phyloP scores from a whole-genome alignment of 2,797 vertebrate species.

The Melanotaenia nigrans region DNA sequence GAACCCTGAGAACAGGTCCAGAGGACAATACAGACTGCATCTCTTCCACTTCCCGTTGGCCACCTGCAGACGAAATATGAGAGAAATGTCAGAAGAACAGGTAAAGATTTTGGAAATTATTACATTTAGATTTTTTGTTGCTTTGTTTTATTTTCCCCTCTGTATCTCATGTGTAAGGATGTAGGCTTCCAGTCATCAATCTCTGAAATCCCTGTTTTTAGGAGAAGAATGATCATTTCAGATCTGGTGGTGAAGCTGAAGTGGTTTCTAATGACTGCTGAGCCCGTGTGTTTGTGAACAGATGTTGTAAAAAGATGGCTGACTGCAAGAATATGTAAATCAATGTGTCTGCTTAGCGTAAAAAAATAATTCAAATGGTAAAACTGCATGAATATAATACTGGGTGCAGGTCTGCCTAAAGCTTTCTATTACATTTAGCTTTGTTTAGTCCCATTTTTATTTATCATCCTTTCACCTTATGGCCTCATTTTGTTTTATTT shows the following conservation, averaged over 20 bases:
- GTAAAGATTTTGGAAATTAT: not conserved
- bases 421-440: not conserved
- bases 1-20: constrained; percentile 99
- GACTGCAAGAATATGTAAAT: not conserved
- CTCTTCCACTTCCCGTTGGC: constrained; percentile 96
- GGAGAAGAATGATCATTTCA: not conserved
- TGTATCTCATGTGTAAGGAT: not conserved
- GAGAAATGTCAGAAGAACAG: not conserved
- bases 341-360: not conserved
- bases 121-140: not conserved
- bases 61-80: constrained; percentile 79
- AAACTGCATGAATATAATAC: not conserved
- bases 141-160: not conserved
- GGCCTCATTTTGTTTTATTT: not conserved
- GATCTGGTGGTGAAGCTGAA: not conserved
- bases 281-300: too few relatives aligned
- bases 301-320: not conserved
- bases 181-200: too few relatives aligned
- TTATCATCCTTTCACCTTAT: not conserved
- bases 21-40: constrained; percentile 93
- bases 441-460: not conserved
- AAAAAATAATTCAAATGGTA: too few relatives aligned
- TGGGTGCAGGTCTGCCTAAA: not conserved
- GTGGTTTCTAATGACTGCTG: not conserved
- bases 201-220: too few relatives aligned